These are phyloP conservation scores for Dipodomys stephensi DNA, from an alignment of 2,113 vertebrate genomes.

Conservation along the genomic window DNA sequence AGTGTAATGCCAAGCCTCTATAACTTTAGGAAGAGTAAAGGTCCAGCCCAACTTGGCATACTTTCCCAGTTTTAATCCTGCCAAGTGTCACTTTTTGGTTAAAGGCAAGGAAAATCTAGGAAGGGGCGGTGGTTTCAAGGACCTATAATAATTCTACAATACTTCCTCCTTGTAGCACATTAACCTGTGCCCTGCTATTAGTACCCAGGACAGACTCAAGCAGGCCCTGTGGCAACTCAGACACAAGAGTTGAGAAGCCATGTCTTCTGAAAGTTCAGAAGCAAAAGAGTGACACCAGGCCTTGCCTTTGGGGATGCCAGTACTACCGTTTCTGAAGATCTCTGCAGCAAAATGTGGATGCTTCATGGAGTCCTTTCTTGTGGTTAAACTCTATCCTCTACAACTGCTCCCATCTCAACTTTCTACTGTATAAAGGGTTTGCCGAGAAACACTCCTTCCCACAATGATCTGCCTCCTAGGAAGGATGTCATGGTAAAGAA, in stretches of 20 bases:
- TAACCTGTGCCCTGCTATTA: background rate
- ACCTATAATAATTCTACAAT: background rate
- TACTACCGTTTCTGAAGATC: background rate
- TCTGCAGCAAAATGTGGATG: background rate
- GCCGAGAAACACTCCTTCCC: background rate
- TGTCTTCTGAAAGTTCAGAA: background rate
- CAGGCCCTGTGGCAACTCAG: background rate
- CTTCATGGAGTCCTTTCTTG: background rate
- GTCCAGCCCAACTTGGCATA: background rate
- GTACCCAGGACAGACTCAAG: background rate
- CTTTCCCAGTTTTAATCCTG: background rate
- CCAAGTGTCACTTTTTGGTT: background rate
- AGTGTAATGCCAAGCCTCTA: background rate
- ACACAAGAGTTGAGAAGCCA: background rate
- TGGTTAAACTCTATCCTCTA: background rate
- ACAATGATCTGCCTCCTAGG: background rate
- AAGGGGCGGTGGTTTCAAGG: background rate
- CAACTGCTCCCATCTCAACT: background rate
- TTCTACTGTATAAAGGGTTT: background rate
- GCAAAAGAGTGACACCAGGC: background rate
- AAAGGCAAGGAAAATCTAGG: background rate
- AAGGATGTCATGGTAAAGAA: background rate
- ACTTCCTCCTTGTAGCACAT: background rate
- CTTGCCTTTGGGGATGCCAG: background rate
- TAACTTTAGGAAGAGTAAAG: background rate